These are phyloP conservation scores for Syngnathoides biaculeatus DNA, from an alignment of 2,113 vertebrate genomes.

Conservation along the genomic window DNA sequence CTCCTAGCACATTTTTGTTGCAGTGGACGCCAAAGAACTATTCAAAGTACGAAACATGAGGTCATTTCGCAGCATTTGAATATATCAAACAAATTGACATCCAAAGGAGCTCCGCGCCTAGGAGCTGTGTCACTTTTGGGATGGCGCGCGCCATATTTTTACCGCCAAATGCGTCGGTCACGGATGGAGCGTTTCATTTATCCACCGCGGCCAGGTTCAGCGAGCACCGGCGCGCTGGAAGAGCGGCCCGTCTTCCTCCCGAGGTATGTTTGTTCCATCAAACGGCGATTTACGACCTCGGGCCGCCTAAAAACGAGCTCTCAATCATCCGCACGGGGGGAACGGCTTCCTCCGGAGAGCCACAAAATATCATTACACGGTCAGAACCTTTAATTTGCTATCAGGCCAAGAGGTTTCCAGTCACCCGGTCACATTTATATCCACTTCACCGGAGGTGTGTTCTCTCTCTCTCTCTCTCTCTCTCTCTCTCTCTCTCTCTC, in stretches of 20 bases:
- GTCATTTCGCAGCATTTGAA: constrained; percentile 2
- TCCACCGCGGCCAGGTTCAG: constrained; percentile 9
- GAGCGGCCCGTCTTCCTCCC: constrained; percentile 32
- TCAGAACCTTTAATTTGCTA: constrained; percentile 66
- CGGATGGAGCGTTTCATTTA: constrained; percentile 56
- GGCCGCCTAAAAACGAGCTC: constrained; percentile 53
- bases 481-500: constrained; percentile 15
- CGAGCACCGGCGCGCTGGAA: constrained; percentile 20
- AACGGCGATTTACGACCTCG: constrained; percentile 61
- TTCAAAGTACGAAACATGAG: background rate
- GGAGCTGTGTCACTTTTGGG: constrained; percentile 27
- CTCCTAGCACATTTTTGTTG: background rate
- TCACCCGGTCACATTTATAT: constrained; percentile 46
- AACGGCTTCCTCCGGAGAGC: constrained; percentile 59
- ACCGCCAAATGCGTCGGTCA: constrained; percentile 34
- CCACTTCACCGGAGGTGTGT: constrained; percentile 50
- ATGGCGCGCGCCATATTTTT: constrained; percentile 5
- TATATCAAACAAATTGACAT: constrained; percentile 5
- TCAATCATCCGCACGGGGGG: constrained; percentile 62
- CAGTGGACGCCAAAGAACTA: background rate
- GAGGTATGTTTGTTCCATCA: constrained; percentile 69
- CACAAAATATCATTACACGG: constrained; percentile 63
- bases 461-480: constrained; percentile 23
- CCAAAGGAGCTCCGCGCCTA: background rate
- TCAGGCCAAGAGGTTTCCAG: constrained; percentile 61